A percentile compares a stretch with the other conserved stretches of the same genome.
Evolutionary conservation across 1,140 invertebrate species (phyloP).

Genomic region (Oncopeltus fasciatus): DNA sequence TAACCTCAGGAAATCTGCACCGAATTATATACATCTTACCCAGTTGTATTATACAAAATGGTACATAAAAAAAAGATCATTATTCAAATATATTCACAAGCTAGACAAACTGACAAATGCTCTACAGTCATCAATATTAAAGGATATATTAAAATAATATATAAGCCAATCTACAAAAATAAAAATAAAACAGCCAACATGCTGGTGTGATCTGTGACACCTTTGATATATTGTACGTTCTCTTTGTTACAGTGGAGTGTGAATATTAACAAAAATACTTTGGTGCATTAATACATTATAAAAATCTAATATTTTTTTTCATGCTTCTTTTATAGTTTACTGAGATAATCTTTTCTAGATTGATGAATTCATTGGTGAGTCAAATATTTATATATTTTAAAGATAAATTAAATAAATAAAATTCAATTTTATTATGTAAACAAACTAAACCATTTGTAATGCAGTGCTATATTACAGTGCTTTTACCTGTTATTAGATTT

Average conservation of each 20-base stretch:
- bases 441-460: not conserved
- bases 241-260: not conserved
- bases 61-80: not conserved
- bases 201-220: constrained; percentile 4
- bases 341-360: not conserved
- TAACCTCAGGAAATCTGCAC: constrained; percentile 7
- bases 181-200: constrained; percentile 7
- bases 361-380: not conserved
- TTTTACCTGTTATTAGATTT: constrained; percentile 14
- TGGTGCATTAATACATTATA: not conserved
- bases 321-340: not conserved
- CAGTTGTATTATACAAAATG: not conserved
- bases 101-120: constrained; percentile 4
- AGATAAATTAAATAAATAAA: not conserved
- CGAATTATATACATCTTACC: constrained; percentile 10
- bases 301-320: not conserved
- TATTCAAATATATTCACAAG: not conserved
- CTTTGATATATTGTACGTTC: not conserved
- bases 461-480: constrained; percentile 7
- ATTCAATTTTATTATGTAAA: not conserved
- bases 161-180: constrained; percentile 3
- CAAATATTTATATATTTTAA: too few species aligned
- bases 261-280: not conserved
- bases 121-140: constrained; percentile 1
- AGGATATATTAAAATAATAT: not conserved